Base-by-base conservation (phyloP, 1,140 invertebrate species). In the Adoxophyes honmai region DNA sequence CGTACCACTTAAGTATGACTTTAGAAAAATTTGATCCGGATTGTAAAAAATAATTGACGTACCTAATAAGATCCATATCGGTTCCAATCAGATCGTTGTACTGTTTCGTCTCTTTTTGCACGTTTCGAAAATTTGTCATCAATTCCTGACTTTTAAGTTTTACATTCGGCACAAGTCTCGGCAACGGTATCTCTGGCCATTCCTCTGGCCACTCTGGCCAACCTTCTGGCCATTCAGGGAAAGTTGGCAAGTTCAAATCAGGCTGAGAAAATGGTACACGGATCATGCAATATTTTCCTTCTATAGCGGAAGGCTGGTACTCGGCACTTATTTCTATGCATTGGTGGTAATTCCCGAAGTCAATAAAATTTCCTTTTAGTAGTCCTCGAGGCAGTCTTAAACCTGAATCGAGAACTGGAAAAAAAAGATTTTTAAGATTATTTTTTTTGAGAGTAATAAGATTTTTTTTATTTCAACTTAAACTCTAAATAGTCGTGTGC, bases 231-330 rank as follows among this genome's bases (percentile, higher is more conserved):
- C 52, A 44, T 34, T 54, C 14, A 16, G 11, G 48, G 9, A 61
- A 44, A 44, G 33, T 44, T 14, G 60, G 61, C 34, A 52, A 51
- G 0, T 56, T 21, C 38, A 66, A 55, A 15, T 42, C 21, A 28
- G n/a, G 44, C 60, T 75, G 75, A 33, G 57, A 36, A 0, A 73
- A 13, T 13, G 71, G 69, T 6, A 73, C 8, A 8, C 14, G n/a
- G 1, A 73, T 42, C 10, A 55, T 53, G 35, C 75, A 83, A 34
- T 75, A 85, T 69, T 85, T 85, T 8, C 81, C 81, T 70, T 76
- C 59, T 4, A 85, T 73, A 0, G 37, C 39, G 8, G 60, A 66
- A 14, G 61, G 51, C n/a, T 62, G 28, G 48, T 53, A 36, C n/a
- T 54, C 7, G 51, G 70, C 21, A 0, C 57, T 57, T 28, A 81